Percentiles rank a stretch among this genome's conserved stretches.
Conservation (phyloP, 2,797 vertebrate species). For the Gastrophryne carolinensis region DNA sequence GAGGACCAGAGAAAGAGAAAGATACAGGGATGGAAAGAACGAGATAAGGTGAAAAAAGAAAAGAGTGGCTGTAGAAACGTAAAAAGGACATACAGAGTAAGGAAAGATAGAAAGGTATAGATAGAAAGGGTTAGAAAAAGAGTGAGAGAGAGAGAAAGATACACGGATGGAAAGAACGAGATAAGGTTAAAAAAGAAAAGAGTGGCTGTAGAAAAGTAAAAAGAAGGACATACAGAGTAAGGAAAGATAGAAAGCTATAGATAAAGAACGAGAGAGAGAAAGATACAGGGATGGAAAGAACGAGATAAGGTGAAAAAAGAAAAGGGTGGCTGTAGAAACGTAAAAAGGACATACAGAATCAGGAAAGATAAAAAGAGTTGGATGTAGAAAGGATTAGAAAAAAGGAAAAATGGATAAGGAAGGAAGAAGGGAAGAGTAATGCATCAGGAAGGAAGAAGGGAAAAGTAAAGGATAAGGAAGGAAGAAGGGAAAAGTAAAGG, state of each 20-base stretch:
- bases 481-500: background rate
- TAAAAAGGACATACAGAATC: background rate
- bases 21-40: conserved; percentile 34
- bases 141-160: background rate
- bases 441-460: background rate
- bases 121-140: background rate
- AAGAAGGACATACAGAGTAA: background rate
- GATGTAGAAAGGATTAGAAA: background rate
- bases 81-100: conserved; percentile 1
- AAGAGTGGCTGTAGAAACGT: conserved; percentile 54
- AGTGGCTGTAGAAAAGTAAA: background rate
- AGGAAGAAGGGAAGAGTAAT: background rate
- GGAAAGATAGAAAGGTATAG: background rate
- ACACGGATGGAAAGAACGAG: background rate
- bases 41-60: background rate
- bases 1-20: conserved; percentile 47
- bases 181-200: conserved; percentile 45
- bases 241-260: background rate
- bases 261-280: background rate
- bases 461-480: background rate
- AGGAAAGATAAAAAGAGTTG: background rate
- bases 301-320: background rate
- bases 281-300: background rate
- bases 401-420: background rate
- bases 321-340: conserved; percentile 3